Percentiles rank a stretch among this genome's conserved stretches.
Evolutionary conservation across 2,113 vertebrate species (phyloP).

Genomic region (Esox niger): DNA sequence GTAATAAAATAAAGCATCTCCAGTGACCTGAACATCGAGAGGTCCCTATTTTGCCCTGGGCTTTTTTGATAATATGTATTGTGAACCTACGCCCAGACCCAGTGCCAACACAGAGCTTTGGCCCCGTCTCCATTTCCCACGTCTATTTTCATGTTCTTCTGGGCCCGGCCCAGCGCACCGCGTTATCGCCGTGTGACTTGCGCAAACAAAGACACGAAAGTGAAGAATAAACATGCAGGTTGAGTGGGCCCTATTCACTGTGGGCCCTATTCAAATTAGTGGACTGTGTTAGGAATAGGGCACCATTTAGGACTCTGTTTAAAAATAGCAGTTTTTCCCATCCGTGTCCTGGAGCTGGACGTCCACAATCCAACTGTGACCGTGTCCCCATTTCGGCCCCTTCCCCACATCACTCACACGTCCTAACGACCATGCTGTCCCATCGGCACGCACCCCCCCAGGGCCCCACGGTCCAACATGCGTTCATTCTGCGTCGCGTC

Average conservation of each 20-base stretch:
- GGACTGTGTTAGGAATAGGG: too few relatives aligned
- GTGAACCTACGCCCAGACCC: not conserved
- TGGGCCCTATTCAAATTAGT: too few relatives aligned
- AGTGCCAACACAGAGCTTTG: not conserved
- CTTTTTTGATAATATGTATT: not conserved
- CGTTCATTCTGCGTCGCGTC: not conserved
- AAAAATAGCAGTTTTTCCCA: not conserved
- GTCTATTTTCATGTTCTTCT: not conserved
- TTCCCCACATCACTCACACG: constrained; percentile 3
- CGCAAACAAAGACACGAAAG: not conserved
- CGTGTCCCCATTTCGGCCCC: not conserved
- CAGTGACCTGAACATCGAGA: not conserved
- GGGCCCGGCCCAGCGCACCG: not conserved
- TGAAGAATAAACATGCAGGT: not conserved
- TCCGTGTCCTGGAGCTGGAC: not conserved
- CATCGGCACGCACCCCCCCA: not conserved
- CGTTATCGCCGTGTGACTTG: not conserved
- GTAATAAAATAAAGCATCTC: not conserved
- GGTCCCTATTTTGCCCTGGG: not conserved
- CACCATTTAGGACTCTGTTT: not conserved
- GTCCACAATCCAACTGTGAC: not conserved
- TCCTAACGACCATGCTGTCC: not conserved
- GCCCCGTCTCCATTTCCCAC: not conserved
- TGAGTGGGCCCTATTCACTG: too few relatives aligned
- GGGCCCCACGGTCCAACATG: not conserved